A percentile compares a stretch with the other conserved stretches of the same genome.
These are phyloP conservation scores for Calycopis cecrops DNA, from an alignment of 1,140 invertebrate species.

Conservation along the genomic window DNA sequence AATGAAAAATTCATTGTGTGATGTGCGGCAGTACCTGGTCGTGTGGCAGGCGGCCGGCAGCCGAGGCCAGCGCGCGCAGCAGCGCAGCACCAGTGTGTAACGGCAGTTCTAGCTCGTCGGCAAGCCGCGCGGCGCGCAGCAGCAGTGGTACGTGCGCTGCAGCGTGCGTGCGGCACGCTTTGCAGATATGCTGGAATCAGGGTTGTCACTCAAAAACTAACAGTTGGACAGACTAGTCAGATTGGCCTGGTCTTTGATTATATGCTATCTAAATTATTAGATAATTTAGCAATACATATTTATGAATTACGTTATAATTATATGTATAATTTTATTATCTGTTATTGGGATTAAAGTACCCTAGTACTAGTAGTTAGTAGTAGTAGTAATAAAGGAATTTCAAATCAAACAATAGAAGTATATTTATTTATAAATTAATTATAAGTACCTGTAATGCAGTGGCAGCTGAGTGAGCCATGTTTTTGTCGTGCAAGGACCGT, in stretches of 20 bases:
- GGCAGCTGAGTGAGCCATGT: conserved; percentile 86
- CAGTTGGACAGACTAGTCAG: not conserved
- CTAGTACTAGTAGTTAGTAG: no score
- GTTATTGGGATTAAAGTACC: no score
- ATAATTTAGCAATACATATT: no score
- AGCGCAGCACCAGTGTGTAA: conserved; percentile 88
- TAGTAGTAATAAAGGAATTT: not conserved
- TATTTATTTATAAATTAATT: not conserved
- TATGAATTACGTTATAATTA: not conserved
- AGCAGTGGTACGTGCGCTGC: conserved; percentile 86
- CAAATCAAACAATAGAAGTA: not conserved
- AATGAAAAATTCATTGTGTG: not conserved
- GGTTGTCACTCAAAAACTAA: not conserved
- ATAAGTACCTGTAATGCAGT: conserved; percentile 77
- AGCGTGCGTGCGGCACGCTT: conserved; percentile 87
- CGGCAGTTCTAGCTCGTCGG: conserved; percentile 87
- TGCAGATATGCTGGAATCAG: conserved; percentile 75
- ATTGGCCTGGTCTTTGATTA: not conserved
- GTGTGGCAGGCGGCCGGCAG: conserved; percentile 79
- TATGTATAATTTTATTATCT: no score
- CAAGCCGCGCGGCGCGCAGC: conserved; percentile 85
- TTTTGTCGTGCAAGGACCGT: conserved; percentile 80
- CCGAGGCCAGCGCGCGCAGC: conserved; percentile 85
- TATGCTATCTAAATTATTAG: not conserved
- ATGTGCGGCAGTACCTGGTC: conserved; percentile 69